A percentile compares a stretch with the other conserved stretches of the same genome.
phyloP scores from a whole-genome alignment of 2,888 invertebrate genomes.

The Liodrosophila aerea region DNA sequence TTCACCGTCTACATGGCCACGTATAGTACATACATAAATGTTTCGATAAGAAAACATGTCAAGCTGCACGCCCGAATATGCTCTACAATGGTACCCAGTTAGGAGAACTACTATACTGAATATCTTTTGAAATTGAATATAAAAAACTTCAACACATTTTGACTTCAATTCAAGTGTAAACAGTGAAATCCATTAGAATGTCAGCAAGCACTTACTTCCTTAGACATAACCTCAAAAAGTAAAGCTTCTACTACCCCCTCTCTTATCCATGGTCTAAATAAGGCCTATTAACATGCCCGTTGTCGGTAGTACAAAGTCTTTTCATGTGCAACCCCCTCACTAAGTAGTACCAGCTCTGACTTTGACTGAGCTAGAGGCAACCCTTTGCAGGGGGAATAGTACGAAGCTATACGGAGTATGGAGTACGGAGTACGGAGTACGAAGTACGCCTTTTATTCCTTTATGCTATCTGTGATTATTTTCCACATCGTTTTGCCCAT shows the following conservation, averaged over 20 bases:
- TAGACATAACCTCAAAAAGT: not conserved
- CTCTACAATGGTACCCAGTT: constrained; percentile 2
- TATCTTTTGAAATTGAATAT: too few species aligned
- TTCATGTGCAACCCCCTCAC: constrained; percentile 48
- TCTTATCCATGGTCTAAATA: constrained; percentile 55
- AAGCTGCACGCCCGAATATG: constrained; percentile 25
- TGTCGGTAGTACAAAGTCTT: constrained; percentile 45
- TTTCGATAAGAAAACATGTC: constrained; percentile 59
- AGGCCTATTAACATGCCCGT: constrained; percentile 68
- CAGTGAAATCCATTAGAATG: not conserved
- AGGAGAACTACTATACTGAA: too few species aligned
- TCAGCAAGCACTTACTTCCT: too few species aligned
- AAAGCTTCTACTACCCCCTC: too few species aligned
- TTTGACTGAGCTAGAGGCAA: constrained; percentile 15
- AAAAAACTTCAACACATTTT: too few species aligned
- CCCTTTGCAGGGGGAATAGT: constrained; percentile 34
- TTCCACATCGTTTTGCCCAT: constrained; percentile 72
- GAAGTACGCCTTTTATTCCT: constrained; percentile 59
- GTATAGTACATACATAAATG: constrained; percentile 48
- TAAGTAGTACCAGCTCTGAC: constrained; percentile 15
- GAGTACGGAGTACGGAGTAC: too few species aligned
- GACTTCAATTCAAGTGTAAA: too few species aligned
- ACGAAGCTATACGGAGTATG: too few species aligned
- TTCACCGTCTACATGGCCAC: constrained; percentile 38
- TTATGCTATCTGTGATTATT: constrained; percentile 76